These are phyloP conservation scores for Raillietiella orientalis DNA, from an alignment of 2,888 invertebrate genomes.

Conservation along the genomic window DNA sequence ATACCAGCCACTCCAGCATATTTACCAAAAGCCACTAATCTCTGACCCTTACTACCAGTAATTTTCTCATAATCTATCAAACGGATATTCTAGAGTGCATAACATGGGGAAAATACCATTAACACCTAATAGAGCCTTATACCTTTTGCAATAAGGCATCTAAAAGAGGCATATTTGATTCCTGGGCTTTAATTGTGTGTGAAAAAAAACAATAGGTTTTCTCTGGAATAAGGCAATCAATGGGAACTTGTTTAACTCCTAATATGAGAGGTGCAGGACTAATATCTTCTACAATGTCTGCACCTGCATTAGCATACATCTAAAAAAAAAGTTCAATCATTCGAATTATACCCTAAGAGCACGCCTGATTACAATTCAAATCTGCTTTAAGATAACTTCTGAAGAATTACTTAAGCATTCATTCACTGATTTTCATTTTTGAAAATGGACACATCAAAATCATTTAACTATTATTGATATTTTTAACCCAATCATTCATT, in stretches of 20 bases:
- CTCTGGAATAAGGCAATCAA: slow-evolving; percentile 66
- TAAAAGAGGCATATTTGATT: slow-evolving; percentile 82
- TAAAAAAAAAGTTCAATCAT: slow-evolving; percentile 14
- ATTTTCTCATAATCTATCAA: slow-evolving; percentile 91
- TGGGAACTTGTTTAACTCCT: slow-evolving; percentile 83
- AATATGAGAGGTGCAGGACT: slow-evolving; percentile 84
- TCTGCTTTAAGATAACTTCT: too few relatives aligned
- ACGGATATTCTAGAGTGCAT: slow-evolving; percentile 38
- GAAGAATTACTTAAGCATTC: too few relatives aligned
- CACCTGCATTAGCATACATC: slow-evolving; percentile 73
- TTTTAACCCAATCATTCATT: too few relatives aligned
- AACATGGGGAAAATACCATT: background rate
- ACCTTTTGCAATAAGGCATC: slow-evolving; percentile 80
- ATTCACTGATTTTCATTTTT: too few relatives aligned
- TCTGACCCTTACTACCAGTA: slow-evolving; percentile 51
- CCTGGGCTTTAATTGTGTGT: slow-evolving; percentile 97
- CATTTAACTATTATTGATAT: too few relatives aligned
- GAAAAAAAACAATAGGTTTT: slow-evolving; percentile 98
- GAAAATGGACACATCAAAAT: too few relatives aligned
- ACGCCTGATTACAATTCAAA: too few relatives aligned
- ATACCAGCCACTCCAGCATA: slow-evolving; percentile 95
- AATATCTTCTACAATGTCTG: slow-evolving; percentile 76
- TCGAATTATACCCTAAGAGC: too few relatives aligned
- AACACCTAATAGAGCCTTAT: background rate
- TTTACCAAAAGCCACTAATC: slow-evolving; percentile 93